Percentiles rank a stretch among this genome's conserved stretches.
Conservation (phyloP, 2,113 vertebrate genomes). For the Bufo gargarizans region DNA sequence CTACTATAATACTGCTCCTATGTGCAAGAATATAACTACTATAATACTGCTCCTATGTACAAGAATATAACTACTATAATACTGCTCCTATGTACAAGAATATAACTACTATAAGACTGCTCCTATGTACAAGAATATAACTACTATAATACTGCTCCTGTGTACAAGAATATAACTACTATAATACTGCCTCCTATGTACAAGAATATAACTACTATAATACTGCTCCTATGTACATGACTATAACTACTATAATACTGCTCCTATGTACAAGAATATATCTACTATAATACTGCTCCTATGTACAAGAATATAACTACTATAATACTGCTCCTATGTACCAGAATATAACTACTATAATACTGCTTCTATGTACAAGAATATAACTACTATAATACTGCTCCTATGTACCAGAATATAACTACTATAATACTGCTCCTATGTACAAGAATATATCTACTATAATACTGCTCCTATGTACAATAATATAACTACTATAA, state of each 20-base stretch:
- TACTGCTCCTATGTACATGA: not conserved
- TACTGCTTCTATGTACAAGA: no score
- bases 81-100: not conserved
- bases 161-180: no score
- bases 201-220: slow-evolving; percentile 1
- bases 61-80: not conserved
- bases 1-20: not conserved
- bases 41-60: not conserved
- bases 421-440: no score
- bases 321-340: not conserved
- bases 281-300: not conserved
- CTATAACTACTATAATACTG: not conserved
- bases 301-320: not conserved
- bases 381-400: no score
- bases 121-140: no score
- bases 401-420: no score
- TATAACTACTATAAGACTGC: not conserved
- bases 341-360: no score
- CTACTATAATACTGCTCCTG: no score
- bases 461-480: no score
- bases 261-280: not conserved
- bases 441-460: no score
- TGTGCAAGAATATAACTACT: not conserved
- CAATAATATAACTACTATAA: no score
- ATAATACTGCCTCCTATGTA: not conserved